phyloP scores from a whole-genome alignment of 2,113 vertebrate species.

The Syngnathus floridae region DNA sequence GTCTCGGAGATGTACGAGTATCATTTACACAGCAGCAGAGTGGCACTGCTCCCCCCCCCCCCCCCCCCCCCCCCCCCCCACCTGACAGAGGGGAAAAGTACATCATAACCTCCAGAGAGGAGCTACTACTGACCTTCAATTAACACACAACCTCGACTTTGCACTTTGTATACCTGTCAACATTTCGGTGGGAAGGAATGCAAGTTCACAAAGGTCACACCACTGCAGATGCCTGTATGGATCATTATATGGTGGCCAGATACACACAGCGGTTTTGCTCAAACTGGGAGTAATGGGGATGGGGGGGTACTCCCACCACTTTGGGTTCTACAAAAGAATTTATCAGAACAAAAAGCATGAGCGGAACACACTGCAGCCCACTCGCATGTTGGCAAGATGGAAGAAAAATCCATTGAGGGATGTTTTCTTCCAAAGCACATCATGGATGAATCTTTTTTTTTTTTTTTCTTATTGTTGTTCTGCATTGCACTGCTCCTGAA shows the following conservation, averaged over 20 bases:
- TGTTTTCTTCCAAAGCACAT: constrained; percentile 15
- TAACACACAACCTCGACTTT: constrained; percentile 15
- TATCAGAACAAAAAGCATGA: not conserved
- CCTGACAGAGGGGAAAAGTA: constrained; percentile 10
- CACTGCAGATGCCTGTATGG: constrained; percentile 1
- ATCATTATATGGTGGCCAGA: not conserved
- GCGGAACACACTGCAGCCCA: not conserved
- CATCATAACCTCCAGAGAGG: not conserved
- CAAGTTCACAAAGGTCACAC: constrained; percentile 25
- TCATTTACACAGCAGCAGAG: constrained; percentile 5
- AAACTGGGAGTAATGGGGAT: not conserved
- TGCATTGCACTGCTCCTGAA: constrained; percentile 9
- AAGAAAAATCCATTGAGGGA: constrained; percentile 12
- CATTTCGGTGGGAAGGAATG: constrained; percentile 7
- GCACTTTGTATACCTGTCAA: constrained; percentile 34
- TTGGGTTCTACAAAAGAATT: not conserved
- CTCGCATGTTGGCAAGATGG: constrained; percentile 9
- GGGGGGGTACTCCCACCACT: not conserved
- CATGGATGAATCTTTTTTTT: constrained; percentile 5
- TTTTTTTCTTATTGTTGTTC: not conserved
- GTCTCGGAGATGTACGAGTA: not conserved
- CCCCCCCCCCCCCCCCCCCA: not conserved
- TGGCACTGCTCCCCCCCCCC: not conserved
- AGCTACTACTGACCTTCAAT: constrained; percentile 18
- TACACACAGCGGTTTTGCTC: not conserved